Percentiles rank a stretch among this genome's conserved stretches.
Evolutionary conservation across 2,888 invertebrate genomes (phyloP).

Genomic region (Pantelozetes paolii): DNA sequence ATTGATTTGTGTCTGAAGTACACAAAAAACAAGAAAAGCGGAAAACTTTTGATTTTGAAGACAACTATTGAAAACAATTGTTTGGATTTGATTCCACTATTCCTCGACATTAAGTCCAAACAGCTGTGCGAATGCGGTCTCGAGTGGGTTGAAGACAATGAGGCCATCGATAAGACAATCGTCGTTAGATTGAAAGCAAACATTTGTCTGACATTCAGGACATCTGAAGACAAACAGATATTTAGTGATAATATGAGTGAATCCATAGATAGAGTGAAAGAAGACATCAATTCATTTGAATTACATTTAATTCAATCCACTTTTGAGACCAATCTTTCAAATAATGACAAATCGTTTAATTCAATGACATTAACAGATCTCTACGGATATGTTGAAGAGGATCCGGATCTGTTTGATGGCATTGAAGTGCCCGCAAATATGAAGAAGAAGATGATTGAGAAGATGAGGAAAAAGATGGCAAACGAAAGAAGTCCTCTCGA

Average conservation of each 20-base stretch:
- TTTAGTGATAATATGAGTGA: not conserved
- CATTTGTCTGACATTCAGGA: conserved; percentile 12
- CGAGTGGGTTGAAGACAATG: conserved; percentile 26
- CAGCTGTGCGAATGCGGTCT: not conserved
- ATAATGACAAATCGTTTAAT: conserved; percentile 18
- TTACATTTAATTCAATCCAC: not conserved
- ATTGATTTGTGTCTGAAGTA: conserved; percentile 28
- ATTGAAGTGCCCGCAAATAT: conserved; percentile 39
- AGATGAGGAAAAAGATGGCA: conserved; percentile 17
- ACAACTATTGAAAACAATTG: not conserved
- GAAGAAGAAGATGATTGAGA: conserved; percentile 42
- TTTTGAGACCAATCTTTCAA: not conserved
- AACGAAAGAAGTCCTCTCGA: conserved; percentile 17
- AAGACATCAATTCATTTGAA: conserved; percentile 15
- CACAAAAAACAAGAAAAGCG: conserved; percentile 37
- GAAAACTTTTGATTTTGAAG: conserved; percentile 31
- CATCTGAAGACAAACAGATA: not conserved
- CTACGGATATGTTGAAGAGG: conserved; percentile 39
- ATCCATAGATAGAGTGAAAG: not conserved
- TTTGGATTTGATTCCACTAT: not conserved
- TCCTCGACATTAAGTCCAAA: conserved; percentile 39
- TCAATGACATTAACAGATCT: conserved; percentile 27
- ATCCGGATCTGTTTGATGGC: conserved; percentile 37
- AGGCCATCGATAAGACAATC: conserved; percentile 19
- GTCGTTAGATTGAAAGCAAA: not conserved